These are phyloP conservation scores for Deroplatys truncata DNA, from an alignment of 2,888 invertebrate genomes.

Conservation along the genomic window DNA sequence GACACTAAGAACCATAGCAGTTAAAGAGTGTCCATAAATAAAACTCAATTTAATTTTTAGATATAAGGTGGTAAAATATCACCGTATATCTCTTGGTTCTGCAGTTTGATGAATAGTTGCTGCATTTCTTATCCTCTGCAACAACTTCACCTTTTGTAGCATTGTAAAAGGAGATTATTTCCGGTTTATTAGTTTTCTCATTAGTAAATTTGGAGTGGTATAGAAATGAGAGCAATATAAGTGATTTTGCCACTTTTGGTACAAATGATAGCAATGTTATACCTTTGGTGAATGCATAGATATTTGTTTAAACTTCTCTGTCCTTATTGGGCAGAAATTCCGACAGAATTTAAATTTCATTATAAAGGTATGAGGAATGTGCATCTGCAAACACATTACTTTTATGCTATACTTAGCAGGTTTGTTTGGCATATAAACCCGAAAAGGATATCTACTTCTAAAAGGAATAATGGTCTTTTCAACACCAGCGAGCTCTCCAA, in stretches of 20 bases:
- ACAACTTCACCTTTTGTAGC: conserved; percentile 34
- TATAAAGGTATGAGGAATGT: background rate
- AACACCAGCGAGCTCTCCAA: background rate
- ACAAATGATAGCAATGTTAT: background rate
- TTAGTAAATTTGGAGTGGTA: conserved; percentile 17
- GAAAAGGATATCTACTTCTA: background rate
- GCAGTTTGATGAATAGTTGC: conserved; percentile 32
- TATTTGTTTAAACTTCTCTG: conserved; percentile 25
- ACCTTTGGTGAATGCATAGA: conserved; percentile 33
- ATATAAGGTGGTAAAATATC: conserved; percentile 26
- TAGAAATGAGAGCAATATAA: conserved; percentile 22
- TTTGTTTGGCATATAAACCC: background rate
- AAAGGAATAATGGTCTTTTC: background rate
- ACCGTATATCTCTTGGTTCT: conserved; percentile 35
- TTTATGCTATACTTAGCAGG: background rate
- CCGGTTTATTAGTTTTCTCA: conserved; percentile 29
- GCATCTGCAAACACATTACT: background rate
- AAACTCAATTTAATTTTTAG: no score
- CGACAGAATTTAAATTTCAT: no score
- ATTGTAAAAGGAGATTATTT: conserved; percentile 36
- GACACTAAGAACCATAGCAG: no score
- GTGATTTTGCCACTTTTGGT: no score
- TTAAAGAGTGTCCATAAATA: no score
- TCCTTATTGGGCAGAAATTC: conserved; percentile 35
- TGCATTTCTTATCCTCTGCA: conserved; percentile 34